Evolutionary conservation across 2,888 invertebrate genomes (phyloP), one percentile per base, ranked within the genome.

Genomic region (Dasysyrphus albostriatus): DNA sequence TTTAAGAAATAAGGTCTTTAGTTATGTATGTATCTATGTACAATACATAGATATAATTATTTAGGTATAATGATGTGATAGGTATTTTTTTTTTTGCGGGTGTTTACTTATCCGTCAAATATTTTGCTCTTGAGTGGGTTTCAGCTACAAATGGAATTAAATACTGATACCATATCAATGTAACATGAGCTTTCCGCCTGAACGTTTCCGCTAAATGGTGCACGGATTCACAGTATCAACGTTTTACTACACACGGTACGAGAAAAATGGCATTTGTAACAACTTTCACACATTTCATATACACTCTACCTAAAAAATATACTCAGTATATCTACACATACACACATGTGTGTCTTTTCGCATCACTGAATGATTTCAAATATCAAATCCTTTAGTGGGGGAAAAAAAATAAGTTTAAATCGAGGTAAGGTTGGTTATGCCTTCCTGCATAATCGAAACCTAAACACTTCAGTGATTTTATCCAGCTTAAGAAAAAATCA

Each of bases 401-500:
- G 16, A 5, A 8, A 1, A 16, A 14, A 42, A 42, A 42, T 32
- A 42, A 37, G 9, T 39, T 12, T 12, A 42, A 14, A 42, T 42
- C 42, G 42, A 47, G 29, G 56, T 6, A 42, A 37, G 54, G 63
- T 34, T 69, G 67, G 63, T 47, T 61, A 29, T 79, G 49, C 32
- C 32, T 24, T 63, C 58, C 59, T 44, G 39, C 65, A 84, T 63
- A 84, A 67, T 59, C 80, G 54, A 42, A n/a, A 54, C 32, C 39
- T 54, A 69, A 69, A 54, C 67, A 77, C 74, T 63, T 67, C 69
- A 63, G 69, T 63, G 73, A 85, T 74, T 77, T 82, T 69, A 82
- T 82, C 63, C 77, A 69, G 69, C 76, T 76, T 74, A 59, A 78
- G 70, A 65, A 51, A 67, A 76, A 85, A 85, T 77, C 81, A 44